Evolutionary conservation across 2,888 invertebrate genomes (phyloP).

Genomic region (Thecocarcelia acutangulata): DNA sequence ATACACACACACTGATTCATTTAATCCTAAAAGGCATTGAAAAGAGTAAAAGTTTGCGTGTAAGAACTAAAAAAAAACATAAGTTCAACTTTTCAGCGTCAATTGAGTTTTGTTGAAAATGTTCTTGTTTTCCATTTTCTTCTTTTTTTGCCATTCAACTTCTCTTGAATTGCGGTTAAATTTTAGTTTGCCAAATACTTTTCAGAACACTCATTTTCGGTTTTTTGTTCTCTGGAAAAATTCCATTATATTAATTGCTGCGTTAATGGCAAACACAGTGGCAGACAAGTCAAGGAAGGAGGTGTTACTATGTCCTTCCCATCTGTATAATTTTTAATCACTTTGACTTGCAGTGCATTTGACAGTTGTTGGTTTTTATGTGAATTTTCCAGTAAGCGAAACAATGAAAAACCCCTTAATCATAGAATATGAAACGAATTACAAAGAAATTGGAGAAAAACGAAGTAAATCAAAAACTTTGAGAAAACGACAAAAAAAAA

Average conservation of each 20-base stretch:
- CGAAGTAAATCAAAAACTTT: conserved; percentile 4
- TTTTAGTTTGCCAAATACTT: conserved; percentile 62
- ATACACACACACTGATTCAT: neutral
- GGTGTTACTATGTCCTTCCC: neutral
- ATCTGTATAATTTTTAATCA: conserved; percentile 46
- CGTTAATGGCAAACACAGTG: conserved; percentile 50
- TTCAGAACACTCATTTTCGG: conserved; percentile 9
- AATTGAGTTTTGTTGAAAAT: conserved; percentile 1
- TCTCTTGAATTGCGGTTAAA: conserved; percentile 53
- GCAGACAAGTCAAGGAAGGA: conserved; percentile 12
- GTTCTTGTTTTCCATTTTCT: neutral
- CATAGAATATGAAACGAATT: conserved; percentile 2
- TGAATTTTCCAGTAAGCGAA: conserved; percentile 24
- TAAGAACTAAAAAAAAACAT: conserved; percentile 13
- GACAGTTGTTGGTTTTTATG: conserved; percentile 65
- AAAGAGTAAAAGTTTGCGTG: conserved; percentile 28
- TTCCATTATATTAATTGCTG: conserved; percentile 67
- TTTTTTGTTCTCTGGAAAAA: conserved; percentile 30
- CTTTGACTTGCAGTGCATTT: conserved; percentile 57
- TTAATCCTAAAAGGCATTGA: neutral
- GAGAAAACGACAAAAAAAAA: neutral
- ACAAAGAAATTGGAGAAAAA: conserved; percentile 1
- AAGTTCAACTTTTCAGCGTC: conserved; percentile 41
- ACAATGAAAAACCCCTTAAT: neutral
- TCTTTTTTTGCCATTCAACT: conserved; percentile 20